These are phyloP conservation scores for Parasteatoda tepidariorum DNA, from an alignment of 1,140 invertebrate genomes.

Conservation along the genomic window DNA sequence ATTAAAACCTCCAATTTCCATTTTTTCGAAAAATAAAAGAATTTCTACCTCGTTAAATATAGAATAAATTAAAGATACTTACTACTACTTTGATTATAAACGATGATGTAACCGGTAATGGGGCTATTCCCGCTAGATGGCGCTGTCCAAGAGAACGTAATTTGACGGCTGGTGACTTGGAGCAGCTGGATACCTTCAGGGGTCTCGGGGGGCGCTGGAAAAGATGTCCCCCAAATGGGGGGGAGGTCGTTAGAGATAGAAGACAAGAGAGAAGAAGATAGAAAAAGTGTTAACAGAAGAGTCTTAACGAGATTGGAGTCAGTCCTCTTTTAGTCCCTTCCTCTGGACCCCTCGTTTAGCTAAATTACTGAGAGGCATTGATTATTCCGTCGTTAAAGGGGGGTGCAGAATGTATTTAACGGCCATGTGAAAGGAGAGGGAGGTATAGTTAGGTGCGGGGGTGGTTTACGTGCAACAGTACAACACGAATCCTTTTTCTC, in stretches of 20 bases:
- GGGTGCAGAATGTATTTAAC: conserved; percentile 37
- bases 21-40: neutral
- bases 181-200: conserved; percentile 62
- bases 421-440: neutral
- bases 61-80: conserved; percentile 48
- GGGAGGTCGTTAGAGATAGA: conserved; percentile 14
- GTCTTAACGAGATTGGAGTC: conserved; percentile 43
- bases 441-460: neutral
- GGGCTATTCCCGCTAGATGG: conserved; percentile 64
- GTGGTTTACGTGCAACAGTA: neutral
- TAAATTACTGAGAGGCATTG: conserved; percentile 53
- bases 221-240: conserved; percentile 14
- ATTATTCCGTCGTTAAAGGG: conserved; percentile 52
- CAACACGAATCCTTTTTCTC: neutral
- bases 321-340: neutral
- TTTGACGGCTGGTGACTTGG: conserved; percentile 62
- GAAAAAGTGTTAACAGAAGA: conserved; percentile 53
- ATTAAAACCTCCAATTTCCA: neutral
- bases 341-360: neutral
- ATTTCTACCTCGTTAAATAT: conserved; percentile 10
- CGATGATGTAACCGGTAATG: conserved; percentile 63
- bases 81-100: conserved; percentile 60
- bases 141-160: conserved; percentile 62
- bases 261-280: conserved; percentile 35
- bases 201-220: conserved; percentile 61